These are phyloP conservation scores for Lophura nycthemera DNA, from an alignment of 2,113 vertebrate genomes.

Conservation along the genomic window DNA sequence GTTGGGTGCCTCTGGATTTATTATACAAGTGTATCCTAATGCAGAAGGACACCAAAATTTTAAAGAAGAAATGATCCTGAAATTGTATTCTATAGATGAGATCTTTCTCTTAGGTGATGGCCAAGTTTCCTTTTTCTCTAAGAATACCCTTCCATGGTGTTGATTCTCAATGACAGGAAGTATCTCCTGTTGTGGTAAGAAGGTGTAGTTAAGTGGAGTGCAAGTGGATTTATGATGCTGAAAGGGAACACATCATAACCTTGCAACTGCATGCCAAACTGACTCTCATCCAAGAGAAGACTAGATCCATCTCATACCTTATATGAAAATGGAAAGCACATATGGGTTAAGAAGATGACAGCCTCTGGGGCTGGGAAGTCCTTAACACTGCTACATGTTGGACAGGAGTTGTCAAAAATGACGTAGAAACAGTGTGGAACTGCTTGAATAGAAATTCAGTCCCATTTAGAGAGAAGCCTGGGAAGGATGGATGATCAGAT, in stretches of 20 bases:
- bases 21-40: background rate
- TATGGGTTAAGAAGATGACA: background rate
- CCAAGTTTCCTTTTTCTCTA: background rate
- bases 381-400: accelerated
- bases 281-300: background rate
- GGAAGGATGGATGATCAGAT: background rate
- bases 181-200: background rate
- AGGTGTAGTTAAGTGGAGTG: background rate
- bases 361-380: background rate
- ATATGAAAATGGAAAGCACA: background rate
- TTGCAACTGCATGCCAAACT: background rate
- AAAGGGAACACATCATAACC: background rate
- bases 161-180: background rate
- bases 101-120: background rate
- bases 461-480: background rate
- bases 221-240: background rate
- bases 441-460: background rate
- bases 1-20: background rate
- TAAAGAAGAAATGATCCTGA: background rate
- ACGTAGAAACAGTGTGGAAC: background rate
- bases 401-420: background rate
- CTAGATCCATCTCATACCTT: background rate
- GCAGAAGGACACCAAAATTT: background rate
- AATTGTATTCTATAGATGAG: background rate
- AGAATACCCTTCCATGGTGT: background rate